Base-by-base conservation (phyloP, 2,797 vertebrate species). In the Petrocephalus sullivani region DNA sequence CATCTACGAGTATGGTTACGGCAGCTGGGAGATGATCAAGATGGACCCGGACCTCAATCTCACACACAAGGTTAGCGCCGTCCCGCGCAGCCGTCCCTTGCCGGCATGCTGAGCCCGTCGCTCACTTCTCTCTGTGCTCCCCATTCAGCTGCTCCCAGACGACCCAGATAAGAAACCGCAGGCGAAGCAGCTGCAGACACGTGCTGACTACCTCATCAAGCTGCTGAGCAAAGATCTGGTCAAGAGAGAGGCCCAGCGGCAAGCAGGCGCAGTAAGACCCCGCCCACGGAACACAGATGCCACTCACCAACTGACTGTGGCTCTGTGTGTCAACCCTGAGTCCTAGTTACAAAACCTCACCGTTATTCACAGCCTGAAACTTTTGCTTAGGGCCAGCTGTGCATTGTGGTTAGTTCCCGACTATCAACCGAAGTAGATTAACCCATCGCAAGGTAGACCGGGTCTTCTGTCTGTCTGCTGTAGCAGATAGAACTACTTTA, bases 11-110 rank as follows among this genome's bases (percentile, higher is more conserved):
- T 99, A 99, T 84, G 98, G 98, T 0, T 99, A 99, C 83, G 98
- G 98, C 90, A 99, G 98, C 95, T 99, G 98, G 98, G 98, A 99
- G 95, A 99, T 99, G 98, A 99, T 99, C 92, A 99, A 99, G 95
- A 99, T 99, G 98, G 98, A 99, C 91, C 98, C 98, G 3, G 98
- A 99, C 93, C 97, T 99, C 89, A 99, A 97, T 90, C 96, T 99
- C 90, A 99, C 98, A 89, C 97, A 99, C 89, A 99, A 99, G 97
- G 98, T 98, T 93, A 85, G 78, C 12, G 37, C 46, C 60, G 1
- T 8, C 60, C n/a, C 7, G 6, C 14, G 0, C 81, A n/a, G 3
- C 23, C 67, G 7, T 33, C 67, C 14, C 12, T 4, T 5, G 14
- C 53, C 4, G 0, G 14, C 67, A 41, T 33, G 12, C 67, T 16